phyloP scores from a whole-genome alignment of 2,797 vertebrate genomes.

The Aplochiton taeniatus region DNA sequence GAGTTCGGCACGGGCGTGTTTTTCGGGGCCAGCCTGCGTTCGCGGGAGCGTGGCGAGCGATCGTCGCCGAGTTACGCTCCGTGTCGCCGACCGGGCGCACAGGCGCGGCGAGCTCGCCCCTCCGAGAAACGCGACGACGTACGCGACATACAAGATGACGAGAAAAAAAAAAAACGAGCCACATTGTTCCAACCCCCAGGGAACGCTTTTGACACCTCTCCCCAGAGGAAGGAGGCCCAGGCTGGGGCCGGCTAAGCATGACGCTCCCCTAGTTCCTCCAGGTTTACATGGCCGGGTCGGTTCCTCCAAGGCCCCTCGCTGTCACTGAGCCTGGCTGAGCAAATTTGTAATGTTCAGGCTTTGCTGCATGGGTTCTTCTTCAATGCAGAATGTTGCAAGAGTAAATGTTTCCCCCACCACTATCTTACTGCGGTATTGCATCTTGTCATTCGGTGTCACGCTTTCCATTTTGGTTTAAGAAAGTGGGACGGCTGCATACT shows the following conservation, averaged over 20 bases:
- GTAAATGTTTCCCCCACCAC: constrained; percentile 30
- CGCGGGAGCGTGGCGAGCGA: too few species aligned
- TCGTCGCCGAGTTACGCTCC: too few species aligned
- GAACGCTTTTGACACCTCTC: constrained; percentile 24
- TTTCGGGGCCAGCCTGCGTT: neutral
- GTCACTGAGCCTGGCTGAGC: too few species aligned
- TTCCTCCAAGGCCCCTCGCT: too few species aligned
- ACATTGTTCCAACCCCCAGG: too few species aligned
- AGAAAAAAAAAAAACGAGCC: constrained; percentile 27
- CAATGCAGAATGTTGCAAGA: neutral
- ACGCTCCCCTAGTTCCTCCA: constrained; percentile 35
- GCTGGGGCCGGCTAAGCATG: constrained; percentile 54
- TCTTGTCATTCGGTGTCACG: constrained; percentile 40
- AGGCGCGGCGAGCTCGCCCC: too few species aligned
- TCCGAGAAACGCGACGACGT: too few species aligned
- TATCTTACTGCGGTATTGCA: constrained; percentile 5
- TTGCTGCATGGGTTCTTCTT: too few species aligned
- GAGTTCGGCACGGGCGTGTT: constrained; percentile 9
- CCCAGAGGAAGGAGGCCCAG: constrained; percentile 46
- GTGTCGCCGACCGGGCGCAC: too few species aligned
- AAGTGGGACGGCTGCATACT: constrained; percentile 42
- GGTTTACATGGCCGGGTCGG: constrained; percentile 25
- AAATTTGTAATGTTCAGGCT: too few species aligned
- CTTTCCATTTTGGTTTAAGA: constrained; percentile 48
- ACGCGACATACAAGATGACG: constrained; percentile 17